Conservation (phyloP, 1,140 invertebrate genomes). For the Aricia agestis region DNA sequence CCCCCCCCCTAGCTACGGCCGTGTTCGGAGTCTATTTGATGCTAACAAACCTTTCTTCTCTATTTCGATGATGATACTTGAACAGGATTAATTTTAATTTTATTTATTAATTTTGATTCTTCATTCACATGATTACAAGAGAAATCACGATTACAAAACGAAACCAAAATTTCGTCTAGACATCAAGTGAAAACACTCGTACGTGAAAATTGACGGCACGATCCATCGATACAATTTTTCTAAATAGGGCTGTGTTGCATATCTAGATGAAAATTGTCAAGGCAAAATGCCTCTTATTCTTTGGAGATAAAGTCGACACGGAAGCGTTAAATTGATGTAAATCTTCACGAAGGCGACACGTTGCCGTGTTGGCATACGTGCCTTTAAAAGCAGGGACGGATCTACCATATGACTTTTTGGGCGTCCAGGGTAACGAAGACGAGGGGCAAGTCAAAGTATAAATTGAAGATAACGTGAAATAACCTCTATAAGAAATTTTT, state of each 20-base stretch:
- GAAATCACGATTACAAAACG: conserved; percentile 19
- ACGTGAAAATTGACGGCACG: conserved; percentile 37
- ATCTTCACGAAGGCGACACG: conserved; percentile 42
- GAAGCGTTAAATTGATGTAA: conserved; percentile 43
- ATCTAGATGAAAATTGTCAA: conserved; percentile 20
- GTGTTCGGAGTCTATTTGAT: too few relatives aligned
- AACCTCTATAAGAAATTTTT: too few relatives aligned
- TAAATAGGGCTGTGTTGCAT: conserved; percentile 40
- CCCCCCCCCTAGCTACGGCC: too few relatives aligned
- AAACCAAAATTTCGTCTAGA: conserved; percentile 24
- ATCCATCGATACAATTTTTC: conserved; percentile 43
- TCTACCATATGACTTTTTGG: too few relatives aligned
- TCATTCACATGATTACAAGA: background rate
- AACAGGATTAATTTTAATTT: too few relatives aligned
- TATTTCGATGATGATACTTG: too few relatives aligned
- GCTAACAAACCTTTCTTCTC: too few relatives aligned
- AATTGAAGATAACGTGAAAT: too few relatives aligned
- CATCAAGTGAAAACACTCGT: conserved; percentile 27
- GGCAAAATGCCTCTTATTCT: background rate
- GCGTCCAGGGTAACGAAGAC: too few relatives aligned
- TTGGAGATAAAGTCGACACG: background rate
- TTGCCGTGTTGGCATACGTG: conserved; percentile 56
- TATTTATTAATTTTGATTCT: too few relatives aligned
- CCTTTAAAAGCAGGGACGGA: background rate
- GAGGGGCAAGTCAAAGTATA: too few relatives aligned